These are phyloP conservation scores for Anthoscopus minutus DNA, from an alignment of 2,113 vertebrate genomes.

Conservation along the genomic window DNA sequence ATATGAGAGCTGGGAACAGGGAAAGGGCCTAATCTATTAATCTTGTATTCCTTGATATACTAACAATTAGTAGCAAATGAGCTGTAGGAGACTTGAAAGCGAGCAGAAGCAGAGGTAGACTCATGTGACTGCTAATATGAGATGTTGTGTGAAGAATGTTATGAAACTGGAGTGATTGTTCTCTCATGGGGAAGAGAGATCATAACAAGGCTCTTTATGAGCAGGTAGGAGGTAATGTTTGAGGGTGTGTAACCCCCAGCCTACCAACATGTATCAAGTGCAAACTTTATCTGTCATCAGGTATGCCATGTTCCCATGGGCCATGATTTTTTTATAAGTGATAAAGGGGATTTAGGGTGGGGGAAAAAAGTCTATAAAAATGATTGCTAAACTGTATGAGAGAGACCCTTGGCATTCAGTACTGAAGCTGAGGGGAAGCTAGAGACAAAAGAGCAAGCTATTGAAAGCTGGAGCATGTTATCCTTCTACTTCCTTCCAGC, in stretches of 20 bases:
- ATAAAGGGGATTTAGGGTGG: background rate
- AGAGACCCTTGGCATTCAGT: background rate
- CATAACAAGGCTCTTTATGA: background rate
- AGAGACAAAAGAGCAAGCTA: background rate
- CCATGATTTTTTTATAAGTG: background rate
- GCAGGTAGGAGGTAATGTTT: background rate
- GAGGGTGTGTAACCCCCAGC: background rate
- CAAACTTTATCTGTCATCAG: background rate
- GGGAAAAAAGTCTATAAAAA: background rate
- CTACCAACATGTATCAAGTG: background rate
- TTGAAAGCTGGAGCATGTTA: background rate
- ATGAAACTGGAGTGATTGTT: background rate
- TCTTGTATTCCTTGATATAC: background rate
- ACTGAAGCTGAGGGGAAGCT: background rate
- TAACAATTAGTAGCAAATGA: background rate
- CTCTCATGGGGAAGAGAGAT: background rate
- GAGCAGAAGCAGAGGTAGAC: background rate
- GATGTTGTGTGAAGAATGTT: background rate
- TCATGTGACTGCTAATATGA: background rate
- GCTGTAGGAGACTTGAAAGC: background rate
- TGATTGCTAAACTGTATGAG: background rate
- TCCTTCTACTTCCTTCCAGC: background rate
- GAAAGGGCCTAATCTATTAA: background rate
- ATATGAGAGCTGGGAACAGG: background rate
- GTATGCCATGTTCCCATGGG: background rate